Evolutionary conservation across 2,797 vertebrate genomes (phyloP), one percentile per base, ranked within the genome.

Genomic region (Characodon lateralis): DNA sequence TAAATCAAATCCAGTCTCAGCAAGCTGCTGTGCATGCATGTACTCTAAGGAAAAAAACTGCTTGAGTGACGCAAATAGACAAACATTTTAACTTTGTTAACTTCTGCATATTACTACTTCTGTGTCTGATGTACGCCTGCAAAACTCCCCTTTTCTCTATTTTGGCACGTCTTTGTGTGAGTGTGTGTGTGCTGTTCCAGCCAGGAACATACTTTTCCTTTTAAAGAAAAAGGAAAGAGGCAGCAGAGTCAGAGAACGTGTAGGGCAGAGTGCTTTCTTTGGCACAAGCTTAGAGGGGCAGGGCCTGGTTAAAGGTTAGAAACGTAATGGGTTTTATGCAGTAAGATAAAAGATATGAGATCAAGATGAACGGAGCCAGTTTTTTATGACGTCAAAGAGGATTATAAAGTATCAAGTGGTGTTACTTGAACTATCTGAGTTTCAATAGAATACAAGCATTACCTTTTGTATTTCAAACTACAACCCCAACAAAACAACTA

Each of bases 161-260:
- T 71, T 74, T 78, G 83, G 81, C 80, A 28, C 10, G 13, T 78
- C 66, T 56, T 41, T 20, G 69, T 78, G 59, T 69, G 39, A 75
- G 53, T 78, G 74, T 70, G 58, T 81, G 73, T 66, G 77, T 72
- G 73, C 78, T 84, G 86, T 90, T 89, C 80, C 84, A 79, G 77
- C 86, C 87, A 84, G 77, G 83, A 89, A 92, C 90, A 93, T 93
- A 91, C 85, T 94, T 93, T 93, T 92, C 92, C 92, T 93, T 93
- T 93, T 93, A 91, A 92, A 94, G 93, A 84, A 82, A 87, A 81
- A 80, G 65, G 71, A 77, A 72, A 59, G 66, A 78, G 43, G 50
- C 55, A 6, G 50, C 50, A 7, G 80, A 73, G 56, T 55, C 53
- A 55, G 53, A 71, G 83, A 77, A 59, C 71, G 73, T 4, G 10